These are phyloP conservation scores for Eubasilissa splendida DNA, from an alignment of 2,888 invertebrate species.

Conservation along the genomic window DNA sequence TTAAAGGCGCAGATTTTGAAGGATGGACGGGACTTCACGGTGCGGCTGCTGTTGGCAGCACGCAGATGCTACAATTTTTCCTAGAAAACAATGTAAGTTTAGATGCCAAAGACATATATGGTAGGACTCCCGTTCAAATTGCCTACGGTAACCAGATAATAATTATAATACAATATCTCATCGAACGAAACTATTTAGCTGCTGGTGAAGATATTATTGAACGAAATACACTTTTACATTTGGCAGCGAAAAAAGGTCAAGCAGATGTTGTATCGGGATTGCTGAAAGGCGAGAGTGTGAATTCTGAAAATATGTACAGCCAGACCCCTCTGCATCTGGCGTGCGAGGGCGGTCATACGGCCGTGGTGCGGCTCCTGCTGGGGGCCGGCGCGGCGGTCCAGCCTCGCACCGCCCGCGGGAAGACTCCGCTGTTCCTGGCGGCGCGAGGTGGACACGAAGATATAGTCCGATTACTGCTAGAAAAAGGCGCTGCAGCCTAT, in stretches of 20 bases:
- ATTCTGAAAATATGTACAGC: neutral
- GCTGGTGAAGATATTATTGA: neutral
- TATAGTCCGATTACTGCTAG: neutral
- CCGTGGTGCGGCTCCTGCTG: neutral
- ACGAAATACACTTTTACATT: neutral
- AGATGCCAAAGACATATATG: neutral
- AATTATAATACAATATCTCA: neutral
- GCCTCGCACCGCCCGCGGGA: neutral
- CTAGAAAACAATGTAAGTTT: neutral
- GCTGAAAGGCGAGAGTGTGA: neutral
- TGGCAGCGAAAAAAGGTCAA: neutral
- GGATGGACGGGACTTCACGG: conserved; percentile 11
- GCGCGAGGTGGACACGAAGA: neutral
- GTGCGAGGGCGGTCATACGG: conserved; percentile 3
- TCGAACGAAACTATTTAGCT: neutral
- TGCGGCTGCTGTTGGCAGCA: neutral
- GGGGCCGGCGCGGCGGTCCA: neutral
- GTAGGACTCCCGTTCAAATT: neutral
- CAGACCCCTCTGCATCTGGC: neutral
- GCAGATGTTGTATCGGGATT: neutral
- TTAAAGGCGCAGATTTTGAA: neutral
- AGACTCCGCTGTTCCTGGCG: neutral
- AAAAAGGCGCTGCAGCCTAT: neutral
- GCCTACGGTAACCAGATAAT: neutral
- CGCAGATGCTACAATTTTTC: neutral